phyloP scores from a whole-genome alignment of 2,797 vertebrate species.

The Pseudocheirus occidentalis region DNA sequence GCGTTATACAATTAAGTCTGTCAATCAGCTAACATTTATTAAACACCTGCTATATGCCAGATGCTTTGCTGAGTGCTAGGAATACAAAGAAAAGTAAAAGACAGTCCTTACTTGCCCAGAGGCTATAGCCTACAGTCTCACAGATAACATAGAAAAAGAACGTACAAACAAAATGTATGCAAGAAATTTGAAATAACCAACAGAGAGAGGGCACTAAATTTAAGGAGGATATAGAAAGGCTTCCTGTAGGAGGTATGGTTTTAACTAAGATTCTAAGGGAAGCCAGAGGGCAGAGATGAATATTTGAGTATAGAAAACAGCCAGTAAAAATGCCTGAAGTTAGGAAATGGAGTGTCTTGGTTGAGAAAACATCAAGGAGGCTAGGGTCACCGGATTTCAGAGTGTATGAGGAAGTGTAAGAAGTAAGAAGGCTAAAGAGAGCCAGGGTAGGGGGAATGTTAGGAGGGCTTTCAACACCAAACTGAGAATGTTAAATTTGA shows the following conservation, averaged over 20 bases:
- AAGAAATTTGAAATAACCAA: neutral
- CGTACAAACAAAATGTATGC: neutral
- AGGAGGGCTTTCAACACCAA: neutral
- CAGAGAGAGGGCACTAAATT: neutral
- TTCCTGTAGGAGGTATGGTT: neutral
- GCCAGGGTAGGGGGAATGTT: neutral
- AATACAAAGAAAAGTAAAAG: neutral
- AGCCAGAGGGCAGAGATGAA: neutral
- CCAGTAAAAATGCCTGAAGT: neutral
- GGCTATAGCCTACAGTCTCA: neutral
- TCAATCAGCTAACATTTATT: neutral
- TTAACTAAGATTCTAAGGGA: neutral
- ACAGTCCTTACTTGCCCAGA: neutral
- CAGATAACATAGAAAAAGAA: neutral
- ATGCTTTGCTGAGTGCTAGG: neutral
- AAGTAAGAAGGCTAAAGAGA: neutral
- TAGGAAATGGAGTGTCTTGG: neutral
- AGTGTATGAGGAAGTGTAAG: neutral
- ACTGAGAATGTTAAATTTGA: neutral
- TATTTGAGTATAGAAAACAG: neutral
- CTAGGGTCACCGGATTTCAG: neutral
- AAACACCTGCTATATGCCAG: neutral
- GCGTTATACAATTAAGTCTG: neutral
- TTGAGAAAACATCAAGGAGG: neutral
- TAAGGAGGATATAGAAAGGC: neutral